phyloP scores from a whole-genome alignment of 2,113 vertebrate genomes.

The Perognathus longimembris region DNA sequence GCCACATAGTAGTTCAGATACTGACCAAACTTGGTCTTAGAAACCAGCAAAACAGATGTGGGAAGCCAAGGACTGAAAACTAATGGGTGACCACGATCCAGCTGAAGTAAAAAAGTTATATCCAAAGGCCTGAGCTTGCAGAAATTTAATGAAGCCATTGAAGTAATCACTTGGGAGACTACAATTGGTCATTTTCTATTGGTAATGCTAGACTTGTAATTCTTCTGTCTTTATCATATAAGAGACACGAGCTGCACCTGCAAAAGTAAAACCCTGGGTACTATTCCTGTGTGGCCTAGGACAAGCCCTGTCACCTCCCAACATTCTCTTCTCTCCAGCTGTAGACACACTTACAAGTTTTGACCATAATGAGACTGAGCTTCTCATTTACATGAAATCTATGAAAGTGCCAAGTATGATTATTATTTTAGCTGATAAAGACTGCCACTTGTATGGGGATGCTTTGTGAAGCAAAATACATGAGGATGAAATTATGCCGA shows the following conservation, averaged over 20 bases:
- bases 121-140: conserved; percentile 38
- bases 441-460: conserved; percentile 62
- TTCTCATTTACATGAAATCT: conserved; percentile 47
- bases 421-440: conserved; percentile 71
- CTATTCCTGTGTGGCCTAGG: neutral
- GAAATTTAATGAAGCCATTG: conserved; percentile 16
- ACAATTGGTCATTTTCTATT: conserved; percentile 12
- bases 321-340: conserved; percentile 58
- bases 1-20: neutral
- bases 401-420: conserved; percentile 41
- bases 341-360: conserved; percentile 33
- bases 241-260: conserved; percentile 22
- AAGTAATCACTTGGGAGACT: neutral
- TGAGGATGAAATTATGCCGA: conserved; percentile 60
- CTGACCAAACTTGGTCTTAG: conserved; percentile 7
- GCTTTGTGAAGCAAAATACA: conserved; percentile 64
- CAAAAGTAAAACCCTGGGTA: neutral
- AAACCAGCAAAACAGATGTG: neutral
- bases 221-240: conserved; percentile 42
- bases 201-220: neutral
- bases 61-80: conserved; percentile 14
- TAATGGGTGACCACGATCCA: neutral
- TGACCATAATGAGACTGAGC: neutral
- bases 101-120: conserved; percentile 12
- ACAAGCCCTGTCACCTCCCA: neutral